phyloP scores from a whole-genome alignment of 2,888 invertebrate genomes.

The Melolontha melolontha region DNA sequence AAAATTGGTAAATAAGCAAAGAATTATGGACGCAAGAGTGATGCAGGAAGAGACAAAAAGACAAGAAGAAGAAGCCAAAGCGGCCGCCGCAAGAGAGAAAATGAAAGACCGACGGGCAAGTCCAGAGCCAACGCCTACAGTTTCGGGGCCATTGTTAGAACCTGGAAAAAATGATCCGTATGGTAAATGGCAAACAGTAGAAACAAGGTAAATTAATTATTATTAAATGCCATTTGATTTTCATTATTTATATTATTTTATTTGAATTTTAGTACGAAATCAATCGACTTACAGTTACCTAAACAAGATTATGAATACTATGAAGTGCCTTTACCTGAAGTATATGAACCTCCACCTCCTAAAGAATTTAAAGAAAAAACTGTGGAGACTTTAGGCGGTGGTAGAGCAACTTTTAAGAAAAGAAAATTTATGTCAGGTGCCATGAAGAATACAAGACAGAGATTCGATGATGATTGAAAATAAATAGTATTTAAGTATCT shows the following conservation, averaged over 20 bases:
- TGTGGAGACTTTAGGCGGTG: conserved; percentile 67
- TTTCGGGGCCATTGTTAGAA: conserved; percentile 70
- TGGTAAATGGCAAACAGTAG: conserved; percentile 81
- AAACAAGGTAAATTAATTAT: conserved; percentile 68
- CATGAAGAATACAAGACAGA: conserved; percentile 74
- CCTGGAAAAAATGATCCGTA: conserved; percentile 76
- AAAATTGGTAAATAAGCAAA: conserved; percentile 58
- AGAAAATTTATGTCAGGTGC: conserved; percentile 71
- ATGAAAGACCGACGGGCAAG: conserved; percentile 61
- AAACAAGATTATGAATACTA: conserved; percentile 60
- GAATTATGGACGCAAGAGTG: conserved; percentile 43
- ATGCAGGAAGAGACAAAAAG: conserved; percentile 56
- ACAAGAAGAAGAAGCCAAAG: conserved; percentile 68
- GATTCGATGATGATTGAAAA: conserved; percentile 72
- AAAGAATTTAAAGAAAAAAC: conserved; percentile 74
- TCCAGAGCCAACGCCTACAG: conserved; percentile 58
- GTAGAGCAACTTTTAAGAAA: conserved; percentile 73
- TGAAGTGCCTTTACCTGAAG: conserved; percentile 45
- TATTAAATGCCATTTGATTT: neutral
- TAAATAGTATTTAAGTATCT: conserved; percentile 2
- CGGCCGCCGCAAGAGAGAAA: conserved; percentile 66
- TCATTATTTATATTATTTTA: neutral
- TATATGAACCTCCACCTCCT: conserved; percentile 67
- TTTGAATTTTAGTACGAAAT: conserved; percentile 54
- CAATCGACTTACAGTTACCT: conserved; percentile 80